These are phyloP conservation scores for Lucinisca nassula DNA, from an alignment of 2,888 invertebrate species.

Conservation along the genomic window DNA sequence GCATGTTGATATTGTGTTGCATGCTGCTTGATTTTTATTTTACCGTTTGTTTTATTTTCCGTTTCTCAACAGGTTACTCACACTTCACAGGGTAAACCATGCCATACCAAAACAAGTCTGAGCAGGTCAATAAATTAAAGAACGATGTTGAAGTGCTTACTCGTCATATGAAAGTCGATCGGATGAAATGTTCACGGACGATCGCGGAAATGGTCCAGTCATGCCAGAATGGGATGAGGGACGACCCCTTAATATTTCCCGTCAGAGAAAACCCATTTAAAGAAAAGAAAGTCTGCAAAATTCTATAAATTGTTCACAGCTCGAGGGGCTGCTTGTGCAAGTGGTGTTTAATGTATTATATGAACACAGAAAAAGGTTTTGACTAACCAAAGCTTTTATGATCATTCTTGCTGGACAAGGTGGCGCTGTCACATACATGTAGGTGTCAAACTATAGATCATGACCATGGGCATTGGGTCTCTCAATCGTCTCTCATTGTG, in stretches of 20 bases:
- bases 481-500: too few species aligned
- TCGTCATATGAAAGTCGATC: conserved; percentile 77
- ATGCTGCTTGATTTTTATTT: conserved; percentile 5
- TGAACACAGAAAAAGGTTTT: too few species aligned
- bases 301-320: conserved; percentile 81
- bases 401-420: too few species aligned
- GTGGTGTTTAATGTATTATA: too few species aligned
- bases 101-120: conserved; percentile 77
- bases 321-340: too few species aligned
- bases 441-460: too few species aligned
- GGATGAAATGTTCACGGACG: conserved; percentile 78
- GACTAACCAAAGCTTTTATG: too few species aligned
- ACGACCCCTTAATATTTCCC: conserved; percentile 84
- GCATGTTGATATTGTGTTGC: conserved; percentile 5
- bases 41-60: conserved; percentile 5
- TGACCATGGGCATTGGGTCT: too few species aligned
- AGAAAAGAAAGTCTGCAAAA: conserved; percentile 83
- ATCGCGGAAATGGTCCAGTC: conserved; percentile 80
- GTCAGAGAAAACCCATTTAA: conserved; percentile 87
- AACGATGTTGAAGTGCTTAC: conserved; percentile 78
- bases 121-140: conserved; percentile 79
- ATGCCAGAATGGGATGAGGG: conserved; percentile 74
- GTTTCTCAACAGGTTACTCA: conserved; percentile 6
- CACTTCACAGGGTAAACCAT: conserved; percentile 47
- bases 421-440: too few species aligned